phyloP scores from a whole-genome alignment of 30 jellyfish, hydroid and myxozoan genomes.

The Hydractinia echinata region DNA sequence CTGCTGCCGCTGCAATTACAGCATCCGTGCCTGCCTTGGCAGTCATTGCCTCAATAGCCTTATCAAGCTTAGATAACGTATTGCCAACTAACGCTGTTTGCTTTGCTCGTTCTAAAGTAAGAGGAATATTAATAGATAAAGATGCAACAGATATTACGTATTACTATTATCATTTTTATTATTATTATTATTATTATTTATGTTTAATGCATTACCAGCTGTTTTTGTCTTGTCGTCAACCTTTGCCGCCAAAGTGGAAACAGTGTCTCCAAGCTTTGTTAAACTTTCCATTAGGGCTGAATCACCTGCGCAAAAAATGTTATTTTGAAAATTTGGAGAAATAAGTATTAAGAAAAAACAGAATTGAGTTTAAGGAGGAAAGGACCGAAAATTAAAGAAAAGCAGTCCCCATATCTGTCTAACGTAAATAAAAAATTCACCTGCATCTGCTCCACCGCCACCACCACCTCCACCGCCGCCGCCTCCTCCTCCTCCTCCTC shows the following conservation, averaged over 20 bases:
- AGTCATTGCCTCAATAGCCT: conserved; percentile 64
- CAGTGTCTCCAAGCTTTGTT: conserved; percentile 79
- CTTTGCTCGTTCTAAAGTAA: conserved; percentile 61
- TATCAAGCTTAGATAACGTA: conserved; percentile 62
- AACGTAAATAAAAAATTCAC: background rate
- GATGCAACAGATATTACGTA: background rate
- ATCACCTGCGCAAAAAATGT: conserved; percentile 35
- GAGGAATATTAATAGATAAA: background rate
- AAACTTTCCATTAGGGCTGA: conserved; percentile 50
- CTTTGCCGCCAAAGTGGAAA: conserved; percentile 61
- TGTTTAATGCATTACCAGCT: conserved; percentile 17
- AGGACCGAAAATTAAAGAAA: too few species aligned
- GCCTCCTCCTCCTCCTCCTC: conserved; percentile 49
- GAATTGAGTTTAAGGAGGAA: too few species aligned
- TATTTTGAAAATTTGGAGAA: too few species aligned
- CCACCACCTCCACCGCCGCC: conserved; percentile 52
- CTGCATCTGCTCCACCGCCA: conserved; percentile 48
- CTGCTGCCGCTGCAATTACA: conserved; percentile 46
- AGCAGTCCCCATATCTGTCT: background rate
- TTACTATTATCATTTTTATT: too few species aligned
- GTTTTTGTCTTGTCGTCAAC: conserved; percentile 69
- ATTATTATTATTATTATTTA: too few species aligned
- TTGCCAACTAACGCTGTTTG: conserved; percentile 65
- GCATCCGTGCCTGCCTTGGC: conserved; percentile 60
- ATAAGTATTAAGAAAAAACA: too few species aligned